phyloP scores from a whole-genome alignment of 2,888 invertebrate species.

The Cecidostiba fungosa region DNA sequence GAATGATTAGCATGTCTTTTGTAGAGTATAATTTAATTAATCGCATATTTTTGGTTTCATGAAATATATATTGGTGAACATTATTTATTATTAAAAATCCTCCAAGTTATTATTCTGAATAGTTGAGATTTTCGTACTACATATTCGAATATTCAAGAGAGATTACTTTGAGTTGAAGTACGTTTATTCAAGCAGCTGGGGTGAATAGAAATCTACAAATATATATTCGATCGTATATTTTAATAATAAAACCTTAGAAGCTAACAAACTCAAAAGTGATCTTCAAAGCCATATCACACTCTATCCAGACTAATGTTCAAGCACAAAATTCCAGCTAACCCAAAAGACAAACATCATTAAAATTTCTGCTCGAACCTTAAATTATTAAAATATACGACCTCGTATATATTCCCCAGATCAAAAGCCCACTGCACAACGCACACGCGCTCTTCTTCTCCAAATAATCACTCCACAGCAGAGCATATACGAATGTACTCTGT shows the following conservation, averaged over 20 bases:
- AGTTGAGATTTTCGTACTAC: neutral
- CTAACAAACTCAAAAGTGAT: neutral
- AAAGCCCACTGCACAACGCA: neutral
- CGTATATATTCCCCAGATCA: neutral
- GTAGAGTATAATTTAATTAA: too few relatives aligned
- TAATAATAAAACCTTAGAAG: neutral
- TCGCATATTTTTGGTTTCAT: too few relatives aligned
- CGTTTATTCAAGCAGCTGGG: neutral
- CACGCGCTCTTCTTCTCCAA: neutral
- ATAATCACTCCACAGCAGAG: neutral
- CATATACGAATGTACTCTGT: neutral
- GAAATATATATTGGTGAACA: too few relatives aligned
- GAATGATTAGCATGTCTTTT: too few relatives aligned
- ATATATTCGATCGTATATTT: neutral
- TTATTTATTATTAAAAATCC: too few relatives aligned
- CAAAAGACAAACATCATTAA: neutral
- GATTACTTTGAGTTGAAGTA: neutral
- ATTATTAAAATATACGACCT: constrained; percentile 6
- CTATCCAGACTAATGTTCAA: neutral
- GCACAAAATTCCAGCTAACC: neutral
- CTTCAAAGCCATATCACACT: neutral
- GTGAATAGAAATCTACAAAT: neutral
- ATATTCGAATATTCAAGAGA: neutral
- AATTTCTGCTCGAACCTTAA: neutral
- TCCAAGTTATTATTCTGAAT: neutral